Base-by-base conservation (phyloP, 2,888 invertebrate species). In the Augochlorella aurata region DNA sequence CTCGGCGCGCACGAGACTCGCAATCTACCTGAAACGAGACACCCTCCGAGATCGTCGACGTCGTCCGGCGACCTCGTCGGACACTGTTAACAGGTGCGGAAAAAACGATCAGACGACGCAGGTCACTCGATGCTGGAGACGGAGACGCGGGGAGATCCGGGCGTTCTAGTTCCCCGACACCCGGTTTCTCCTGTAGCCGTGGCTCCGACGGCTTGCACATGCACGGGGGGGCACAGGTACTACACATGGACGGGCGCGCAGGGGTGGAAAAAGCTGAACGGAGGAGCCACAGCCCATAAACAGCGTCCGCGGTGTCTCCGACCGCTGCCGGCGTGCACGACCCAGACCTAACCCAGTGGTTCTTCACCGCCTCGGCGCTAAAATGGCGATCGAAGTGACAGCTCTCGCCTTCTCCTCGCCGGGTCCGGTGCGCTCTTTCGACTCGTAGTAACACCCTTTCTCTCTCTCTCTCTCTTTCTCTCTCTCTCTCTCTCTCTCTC, bases 341-440 rank as follows among this genome's bases (percentile, higher is more conserved):
- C 29, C 29, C 38, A 38, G 38, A 38, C 3, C 38, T 38, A 44
- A 91, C 90, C 90, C 89, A 85, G 88, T 75, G 86, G 81, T 88
- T 86, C 85, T 79, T 85, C 85, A 75, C 83, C 79, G 85, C 80
- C 85, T 87, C 92, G 91, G 90, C 91, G 90, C 90, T 93, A 93
- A 93, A 93, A 93, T 93, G 93, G 93, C 93, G 93, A 93, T 93
- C 93, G 91, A 92, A 92, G 91, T 93, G 92, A 93, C 93, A 93
- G 92, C 90, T 92, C 89, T 85, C 85, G 87, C 79, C 80, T 80
- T 71, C 82, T 68, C 74, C 80, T 67, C 70, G 74, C 78, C 78
- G 78, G 84, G 68, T 83, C 74, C 72, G 74, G 61, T 77, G 63
- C 74, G 74, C 84, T 81, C 85, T 80, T 84, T 80, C 79, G 49